These are phyloP conservation scores for Himantopus leucocephalus DNA, from an alignment of 2,113 vertebrate genomes.

Conservation along the genomic window DNA sequence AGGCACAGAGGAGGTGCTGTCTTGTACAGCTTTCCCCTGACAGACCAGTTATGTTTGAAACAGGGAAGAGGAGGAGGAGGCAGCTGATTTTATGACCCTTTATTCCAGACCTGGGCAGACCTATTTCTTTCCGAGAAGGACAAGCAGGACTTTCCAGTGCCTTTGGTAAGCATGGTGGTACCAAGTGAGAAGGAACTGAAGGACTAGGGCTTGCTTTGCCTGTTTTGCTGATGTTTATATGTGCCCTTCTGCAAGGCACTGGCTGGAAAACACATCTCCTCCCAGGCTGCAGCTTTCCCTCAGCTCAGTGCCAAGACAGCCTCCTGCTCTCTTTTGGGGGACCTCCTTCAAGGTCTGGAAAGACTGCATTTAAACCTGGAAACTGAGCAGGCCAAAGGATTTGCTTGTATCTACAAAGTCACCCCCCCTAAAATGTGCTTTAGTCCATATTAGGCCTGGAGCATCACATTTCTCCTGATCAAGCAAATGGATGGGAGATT, in stretches of 20 bases:
- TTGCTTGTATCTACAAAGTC: conserved; percentile 9
- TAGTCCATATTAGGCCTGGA: neutral
- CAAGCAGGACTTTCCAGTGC: neutral
- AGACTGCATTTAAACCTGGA: neutral
- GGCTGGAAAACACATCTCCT: neutral
- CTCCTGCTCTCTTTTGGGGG: neutral
- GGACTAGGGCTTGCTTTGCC: neutral
- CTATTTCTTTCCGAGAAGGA: neutral
- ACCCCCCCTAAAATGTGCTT: neutral
- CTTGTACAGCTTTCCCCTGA: neutral
- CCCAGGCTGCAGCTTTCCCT: neutral
- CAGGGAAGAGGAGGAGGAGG: neutral
- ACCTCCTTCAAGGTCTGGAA: neutral
- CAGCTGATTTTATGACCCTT: neutral
- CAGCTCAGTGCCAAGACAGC: neutral
- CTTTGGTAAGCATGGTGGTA: neutral
- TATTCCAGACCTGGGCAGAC: neutral
- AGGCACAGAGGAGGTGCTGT: neutral
- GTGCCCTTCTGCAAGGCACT: neutral
- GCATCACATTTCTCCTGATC: conserved; percentile 27
- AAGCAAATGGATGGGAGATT: neutral
- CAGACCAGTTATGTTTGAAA: neutral
- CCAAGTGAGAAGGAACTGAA: neutral
- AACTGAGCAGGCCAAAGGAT: neutral
- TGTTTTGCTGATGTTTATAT: accelerated